These are phyloP conservation scores for Ganaspis sp. DNA, from an alignment of 1,140 invertebrate species.

Conservation along the genomic window DNA sequence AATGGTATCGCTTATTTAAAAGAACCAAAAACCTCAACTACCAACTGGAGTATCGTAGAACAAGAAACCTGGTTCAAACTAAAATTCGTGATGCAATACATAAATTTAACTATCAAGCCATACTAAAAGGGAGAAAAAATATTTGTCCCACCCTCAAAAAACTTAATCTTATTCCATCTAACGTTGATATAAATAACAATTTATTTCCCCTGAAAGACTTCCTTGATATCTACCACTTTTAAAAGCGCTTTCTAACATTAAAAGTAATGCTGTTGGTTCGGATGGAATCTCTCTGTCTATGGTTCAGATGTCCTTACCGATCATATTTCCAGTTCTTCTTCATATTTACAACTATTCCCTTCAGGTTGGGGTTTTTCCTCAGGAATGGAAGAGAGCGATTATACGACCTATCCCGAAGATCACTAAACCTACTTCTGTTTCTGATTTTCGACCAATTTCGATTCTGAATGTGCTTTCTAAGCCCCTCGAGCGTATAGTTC, in stretches of 20 bases:
- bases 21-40: no score
- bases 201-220: background rate
- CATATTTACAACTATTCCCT: slow-evolving; percentile 19
- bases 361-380: background rate
- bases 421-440: background rate
- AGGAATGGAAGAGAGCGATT: background rate
- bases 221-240: no score
- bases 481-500: background rate
- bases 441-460: slow-evolving; percentile 32
- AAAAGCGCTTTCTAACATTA: background rate
- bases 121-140: no score
- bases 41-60: no score
- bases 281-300: background rate
- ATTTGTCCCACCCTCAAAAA: no score
- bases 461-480: slow-evolving; percentile 19
- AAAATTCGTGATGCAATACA: no score
- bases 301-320: background rate
- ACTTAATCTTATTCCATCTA: no score
- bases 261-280: background rate
- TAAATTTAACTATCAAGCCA: no score
- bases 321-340: background rate
- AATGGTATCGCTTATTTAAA: no score
- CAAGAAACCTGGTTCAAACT: no score
- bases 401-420: background rate
- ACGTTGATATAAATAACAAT: no score